A percentile compares a stretch with the other conserved stretches of the same genome.
Conservation (phyloP, 2,113 vertebrate genomes). For the Lasiurus cinereus region DNA sequence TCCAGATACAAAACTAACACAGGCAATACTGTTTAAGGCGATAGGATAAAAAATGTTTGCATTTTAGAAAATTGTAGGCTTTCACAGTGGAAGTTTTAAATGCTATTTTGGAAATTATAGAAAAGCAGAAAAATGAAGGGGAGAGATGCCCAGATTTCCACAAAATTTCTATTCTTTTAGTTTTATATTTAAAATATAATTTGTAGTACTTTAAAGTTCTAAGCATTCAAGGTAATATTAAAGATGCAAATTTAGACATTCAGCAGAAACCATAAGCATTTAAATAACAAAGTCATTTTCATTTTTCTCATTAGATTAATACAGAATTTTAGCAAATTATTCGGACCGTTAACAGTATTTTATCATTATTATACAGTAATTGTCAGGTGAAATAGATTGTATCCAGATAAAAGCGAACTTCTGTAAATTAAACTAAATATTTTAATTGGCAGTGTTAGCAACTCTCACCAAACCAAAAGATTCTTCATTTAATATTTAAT, state of each 20-base stretch:
- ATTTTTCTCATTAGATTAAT: conserved; percentile 1
- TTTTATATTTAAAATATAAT: conserved; percentile 35
- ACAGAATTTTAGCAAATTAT: conserved; percentile 31
- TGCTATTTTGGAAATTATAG: conserved; percentile 19
- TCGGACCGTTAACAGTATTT: conserved; percentile 12
- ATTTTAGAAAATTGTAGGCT: conserved; percentile 19
- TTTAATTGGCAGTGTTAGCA: conserved; percentile 61
- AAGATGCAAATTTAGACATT: not conserved
- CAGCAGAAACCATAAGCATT: conserved; percentile 9
- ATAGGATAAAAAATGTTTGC: not conserved
- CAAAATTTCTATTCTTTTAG: not conserved
- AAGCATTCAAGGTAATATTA: conserved; percentile 13
- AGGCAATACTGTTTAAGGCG: not conserved
- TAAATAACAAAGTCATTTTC: conserved; percentile 30
- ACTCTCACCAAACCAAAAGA: conserved; percentile 61
- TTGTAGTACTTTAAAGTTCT: not conserved
- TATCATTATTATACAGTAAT: conserved; percentile 20
- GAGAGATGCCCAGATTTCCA: not conserved
- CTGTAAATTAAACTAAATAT: conserved; percentile 54
- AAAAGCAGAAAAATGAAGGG: conserved; percentile 61
- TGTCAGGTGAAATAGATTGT: conserved; percentile 35
- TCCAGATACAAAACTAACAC: not conserved
- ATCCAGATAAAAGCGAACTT: conserved; percentile 67
- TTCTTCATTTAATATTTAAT: conserved; percentile 71
- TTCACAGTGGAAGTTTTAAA: conserved; percentile 4